Evolutionary conservation across 2,113 vertebrate species (phyloP), one percentile per base, ranked within the genome.

Genomic region (Plestiodon gilberti): DNA sequence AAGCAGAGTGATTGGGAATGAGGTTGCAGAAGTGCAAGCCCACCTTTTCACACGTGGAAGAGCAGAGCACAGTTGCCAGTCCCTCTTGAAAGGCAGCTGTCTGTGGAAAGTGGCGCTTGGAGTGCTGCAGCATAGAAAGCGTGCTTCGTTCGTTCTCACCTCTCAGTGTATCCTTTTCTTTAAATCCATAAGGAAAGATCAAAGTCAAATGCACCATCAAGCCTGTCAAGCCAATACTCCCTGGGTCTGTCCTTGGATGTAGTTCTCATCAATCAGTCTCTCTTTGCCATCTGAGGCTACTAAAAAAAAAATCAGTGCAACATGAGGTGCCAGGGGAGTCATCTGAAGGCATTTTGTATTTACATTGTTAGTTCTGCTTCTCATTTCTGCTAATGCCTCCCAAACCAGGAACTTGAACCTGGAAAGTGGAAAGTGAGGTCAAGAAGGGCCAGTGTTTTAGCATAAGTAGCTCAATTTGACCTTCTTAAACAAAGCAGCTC

Each of bases 151-250:
- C 2, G 0, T 35, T 1, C 78, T 38, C 59, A 83, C 69, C 22
- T 48, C 88, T 59, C 4, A 84, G 84, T 33, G 86, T 48, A 75
- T 78, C 18, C 55, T 90, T 83, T 81, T 81, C 40, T 73, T 43
- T 25, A 6, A 59, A 91, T 85, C 40, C 77, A 84, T 48, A 64
- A 82, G 9, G 20, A 89, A 65, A 64, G 86, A 91, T 0, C 82
- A 67, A 88, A 93, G 87, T 89, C 88, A 91, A 93, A 91, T 85
- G 80, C 61, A 92, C 67, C 65, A 81, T 91, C 91, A 84, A 86
- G 90, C 83, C 86, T 91, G 76, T 92, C 93, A 90, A 88, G 91
- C 86, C 70, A 81, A 61, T 61, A 43, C 23, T 30, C 55, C 35
- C 64, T 79, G 83, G 83, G 35, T 64, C 52, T 15, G 75, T 85